Conservation (phyloP, 2,888 invertebrate genomes). For the Rhingia rostrata region DNA sequence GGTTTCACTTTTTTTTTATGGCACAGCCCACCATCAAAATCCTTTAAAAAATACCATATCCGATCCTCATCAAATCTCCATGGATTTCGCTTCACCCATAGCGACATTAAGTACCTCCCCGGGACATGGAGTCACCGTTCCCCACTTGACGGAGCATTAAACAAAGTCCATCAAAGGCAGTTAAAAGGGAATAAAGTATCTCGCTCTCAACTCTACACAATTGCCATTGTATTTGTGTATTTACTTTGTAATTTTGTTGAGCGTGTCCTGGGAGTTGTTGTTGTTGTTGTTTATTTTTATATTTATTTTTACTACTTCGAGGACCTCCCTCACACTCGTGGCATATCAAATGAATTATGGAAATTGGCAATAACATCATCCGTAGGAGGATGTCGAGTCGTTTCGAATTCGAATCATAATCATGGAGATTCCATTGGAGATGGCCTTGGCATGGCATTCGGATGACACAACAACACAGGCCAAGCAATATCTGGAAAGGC, state of each 20-base stretch:
- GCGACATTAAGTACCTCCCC: conserved; percentile 24
- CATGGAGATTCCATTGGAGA: conserved; percentile 19
- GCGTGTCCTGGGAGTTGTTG: conserved; percentile 15
- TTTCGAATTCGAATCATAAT: conserved; percentile 41
- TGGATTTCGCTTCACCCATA: conserved; percentile 47
- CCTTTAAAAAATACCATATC: conserved; percentile 9
- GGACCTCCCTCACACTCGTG: neutral
- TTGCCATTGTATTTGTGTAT: conserved; percentile 10
- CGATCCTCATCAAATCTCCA: conserved; percentile 57
- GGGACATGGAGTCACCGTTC: neutral
- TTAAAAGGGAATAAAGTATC: conserved; percentile 36
- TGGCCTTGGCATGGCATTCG: conserved; percentile 8
- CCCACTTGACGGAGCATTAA: neutral
- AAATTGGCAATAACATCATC: conserved; percentile 52
- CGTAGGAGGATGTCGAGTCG: conserved; percentile 17
- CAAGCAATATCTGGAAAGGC: conserved; percentile 17
- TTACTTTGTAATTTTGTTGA: conserved; percentile 15
- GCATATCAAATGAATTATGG: conserved; percentile 36
- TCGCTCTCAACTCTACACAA: neutral
- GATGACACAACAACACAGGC: conserved; percentile 13
- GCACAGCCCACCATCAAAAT: conserved; percentile 1
- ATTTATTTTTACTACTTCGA: conserved; percentile 3
- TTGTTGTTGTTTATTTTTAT: no score
- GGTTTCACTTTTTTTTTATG: neutral
- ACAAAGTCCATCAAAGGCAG: conserved; percentile 35